phyloP scores from a whole-genome alignment of 2,888 invertebrate species.

The Melinaea marsaeus region DNA sequence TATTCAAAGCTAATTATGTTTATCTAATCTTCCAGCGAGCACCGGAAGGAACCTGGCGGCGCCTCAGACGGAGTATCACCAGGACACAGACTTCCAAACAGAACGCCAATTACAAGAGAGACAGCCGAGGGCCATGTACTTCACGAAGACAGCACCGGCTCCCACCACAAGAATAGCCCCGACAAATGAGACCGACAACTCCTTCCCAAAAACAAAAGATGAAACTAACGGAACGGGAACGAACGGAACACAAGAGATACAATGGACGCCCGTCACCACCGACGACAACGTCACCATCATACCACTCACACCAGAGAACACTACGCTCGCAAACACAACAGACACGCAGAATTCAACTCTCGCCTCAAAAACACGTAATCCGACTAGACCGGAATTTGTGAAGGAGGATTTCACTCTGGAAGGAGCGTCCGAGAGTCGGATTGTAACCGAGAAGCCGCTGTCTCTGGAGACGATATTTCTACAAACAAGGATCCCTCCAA shows the following conservation, averaged over 20 bases:
- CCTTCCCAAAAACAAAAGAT: conserved; percentile 34
- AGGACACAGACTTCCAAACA: conserved; percentile 47
- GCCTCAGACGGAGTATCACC: conserved; percentile 61
- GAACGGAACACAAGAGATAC: conserved; percentile 42
- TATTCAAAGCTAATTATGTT: conserved; percentile 2
- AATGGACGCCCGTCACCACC: conserved; percentile 55
- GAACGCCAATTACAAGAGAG: conserved; percentile 49
- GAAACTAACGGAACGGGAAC: conserved; percentile 32
- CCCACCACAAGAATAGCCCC: conserved; percentile 37
- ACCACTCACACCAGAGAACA: conserved; percentile 40
- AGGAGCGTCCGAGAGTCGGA: conserved; percentile 59
- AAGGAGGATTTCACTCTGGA: conserved; percentile 55
- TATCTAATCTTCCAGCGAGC: conserved; percentile 51
- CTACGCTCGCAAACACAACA: conserved; percentile 41
- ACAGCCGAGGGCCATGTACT: conserved; percentile 65
- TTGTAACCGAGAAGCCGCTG: conserved; percentile 68
- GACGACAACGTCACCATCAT: conserved; percentile 38
- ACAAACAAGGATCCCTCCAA: conserved; percentile 65
- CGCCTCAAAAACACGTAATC: conserved; percentile 52
- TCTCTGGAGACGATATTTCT: conserved; percentile 66
- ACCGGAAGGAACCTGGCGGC: conserved; percentile 51
- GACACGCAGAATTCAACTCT: conserved; percentile 53
- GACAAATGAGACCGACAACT: conserved; percentile 45
- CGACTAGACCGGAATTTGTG: conserved; percentile 57
- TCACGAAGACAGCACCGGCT: conserved; percentile 49